These are phyloP conservation scores for Perodicticus potto DNA, from an alignment of 2,797 vertebrate species.

Conservation along the genomic window DNA sequence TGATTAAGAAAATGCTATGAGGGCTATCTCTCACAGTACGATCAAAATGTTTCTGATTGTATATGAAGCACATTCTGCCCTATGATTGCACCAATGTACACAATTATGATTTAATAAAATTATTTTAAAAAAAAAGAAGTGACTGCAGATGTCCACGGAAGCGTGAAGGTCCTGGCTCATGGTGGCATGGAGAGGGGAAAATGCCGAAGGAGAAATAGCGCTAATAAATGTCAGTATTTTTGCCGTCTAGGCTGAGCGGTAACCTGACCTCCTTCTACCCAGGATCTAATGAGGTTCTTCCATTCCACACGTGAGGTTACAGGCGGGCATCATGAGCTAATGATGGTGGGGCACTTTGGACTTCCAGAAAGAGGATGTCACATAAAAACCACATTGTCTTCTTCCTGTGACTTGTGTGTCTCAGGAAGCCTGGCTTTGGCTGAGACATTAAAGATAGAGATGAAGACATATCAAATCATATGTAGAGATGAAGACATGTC, in stretches of 20 bases:
- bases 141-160: fast-evolving
- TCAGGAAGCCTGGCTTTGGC: background rate
- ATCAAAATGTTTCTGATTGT: no score
- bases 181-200: no score
- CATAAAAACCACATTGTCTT: background rate
- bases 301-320: background rate
- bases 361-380: background rate
- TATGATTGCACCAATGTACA: no score
- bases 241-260: background rate
- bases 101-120: no score
- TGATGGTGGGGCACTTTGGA: background rate
- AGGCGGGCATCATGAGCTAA: background rate
- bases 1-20: no score
- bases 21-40: no score
- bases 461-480: background rate
- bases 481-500: background rate
- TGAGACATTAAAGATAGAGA: background rate
- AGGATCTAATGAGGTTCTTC: background rate
- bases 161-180: background rate
- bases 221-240: background rate
- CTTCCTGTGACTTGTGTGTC: background rate
- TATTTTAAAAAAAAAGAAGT: no score
- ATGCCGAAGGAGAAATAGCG: background rate
- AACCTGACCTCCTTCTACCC: background rate
- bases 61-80: no score